Conservation (phyloP, 2,888 invertebrate genomes). For the Ommatoiulus sabulosus region DNA sequence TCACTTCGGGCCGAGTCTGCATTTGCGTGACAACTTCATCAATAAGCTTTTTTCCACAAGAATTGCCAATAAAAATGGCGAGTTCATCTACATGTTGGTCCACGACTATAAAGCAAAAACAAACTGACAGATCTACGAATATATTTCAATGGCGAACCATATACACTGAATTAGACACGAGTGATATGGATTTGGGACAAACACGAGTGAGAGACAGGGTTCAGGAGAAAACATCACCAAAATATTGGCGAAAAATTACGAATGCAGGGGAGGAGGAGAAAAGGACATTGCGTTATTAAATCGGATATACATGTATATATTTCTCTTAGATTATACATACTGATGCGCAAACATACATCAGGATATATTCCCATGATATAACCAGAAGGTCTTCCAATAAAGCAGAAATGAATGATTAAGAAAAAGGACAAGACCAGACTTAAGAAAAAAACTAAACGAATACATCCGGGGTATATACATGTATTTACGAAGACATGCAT, state of each 20-base stretch:
- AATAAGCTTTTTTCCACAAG: not conserved
- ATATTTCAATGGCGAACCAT: not conserved
- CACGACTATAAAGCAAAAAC: slow-evolving; percentile 1
- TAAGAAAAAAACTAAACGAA: not conserved
- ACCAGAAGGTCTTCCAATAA: slow-evolving; percentile 29
- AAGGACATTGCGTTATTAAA: not conserved
- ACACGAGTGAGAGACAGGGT: not conserved
- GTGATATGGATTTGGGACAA: slow-evolving; percentile 24
- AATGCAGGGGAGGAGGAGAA: not conserved
- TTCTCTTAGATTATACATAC: slow-evolving; percentile 9
- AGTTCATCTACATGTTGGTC: not conserved
- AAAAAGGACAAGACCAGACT: slow-evolving; percentile 26
- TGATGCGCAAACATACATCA: slow-evolving; percentile 23
- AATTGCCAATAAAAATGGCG: not conserved
- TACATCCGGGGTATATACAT: not conserved
- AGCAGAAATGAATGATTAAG: slow-evolving; percentile 32
- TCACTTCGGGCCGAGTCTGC: not conserved
- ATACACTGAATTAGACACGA: slow-evolving; percentile 1
- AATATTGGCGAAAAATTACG: not conserved
- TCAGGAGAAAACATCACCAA: not conserved
- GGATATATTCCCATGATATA: slow-evolving; percentile 24
- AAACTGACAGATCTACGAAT: not conserved
- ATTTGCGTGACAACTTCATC: slow-evolving; percentile 32
- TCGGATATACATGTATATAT: not conserved
- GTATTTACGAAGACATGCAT: not conserved